Evolutionary conservation across 2,888 invertebrate species (phyloP).

Genomic region (Eilema sororculum): DNA sequence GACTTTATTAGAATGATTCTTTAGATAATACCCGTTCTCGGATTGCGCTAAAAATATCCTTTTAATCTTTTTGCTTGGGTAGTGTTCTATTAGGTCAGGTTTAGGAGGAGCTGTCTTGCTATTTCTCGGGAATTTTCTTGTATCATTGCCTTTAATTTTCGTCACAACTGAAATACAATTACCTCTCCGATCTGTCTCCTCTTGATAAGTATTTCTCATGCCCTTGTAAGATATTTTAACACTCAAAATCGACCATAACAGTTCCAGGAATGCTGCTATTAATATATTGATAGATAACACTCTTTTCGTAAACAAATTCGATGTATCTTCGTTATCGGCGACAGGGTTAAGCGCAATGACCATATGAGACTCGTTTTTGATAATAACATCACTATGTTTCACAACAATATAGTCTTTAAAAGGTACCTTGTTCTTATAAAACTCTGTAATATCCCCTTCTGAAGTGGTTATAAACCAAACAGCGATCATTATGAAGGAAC

Average conservation of each 20-base stretch:
- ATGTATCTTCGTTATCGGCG: constrained; percentile 56
- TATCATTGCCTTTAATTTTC: constrained; percentile 85
- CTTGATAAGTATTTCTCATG: constrained; percentile 88
- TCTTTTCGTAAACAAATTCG: constrained; percentile 74
- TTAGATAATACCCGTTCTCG: constrained; percentile 78
- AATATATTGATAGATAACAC: constrained; percentile 87
- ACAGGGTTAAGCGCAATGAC: constrained; percentile 67
- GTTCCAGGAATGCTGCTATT: constrained; percentile 86
- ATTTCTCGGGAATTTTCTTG: constrained; percentile 73
- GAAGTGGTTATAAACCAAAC: constrained; percentile 77
- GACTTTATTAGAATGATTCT: constrained; percentile 79
- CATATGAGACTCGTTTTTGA: constrained; percentile 76
- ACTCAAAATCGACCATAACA: constrained; percentile 88
- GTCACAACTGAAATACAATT: constrained; percentile 86
- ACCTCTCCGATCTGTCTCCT: constrained; percentile 81
- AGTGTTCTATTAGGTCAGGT: constrained; percentile 85
- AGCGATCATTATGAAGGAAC: constrained; percentile 75
- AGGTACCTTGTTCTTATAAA: constrained; percentile 77
- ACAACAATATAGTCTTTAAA: constrained; percentile 74
- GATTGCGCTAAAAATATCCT: constrained; percentile 81
- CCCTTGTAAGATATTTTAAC: constrained; percentile 88
- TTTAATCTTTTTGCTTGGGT: constrained; percentile 85
- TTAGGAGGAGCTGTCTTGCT: constrained; percentile 77
- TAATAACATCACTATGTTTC: constrained; percentile 71
- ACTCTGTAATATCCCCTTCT: constrained; percentile 71